Base-by-base conservation (phyloP, 92 coral and sea anemone genomes). In the Epizoanthus stellaris region DNA sequence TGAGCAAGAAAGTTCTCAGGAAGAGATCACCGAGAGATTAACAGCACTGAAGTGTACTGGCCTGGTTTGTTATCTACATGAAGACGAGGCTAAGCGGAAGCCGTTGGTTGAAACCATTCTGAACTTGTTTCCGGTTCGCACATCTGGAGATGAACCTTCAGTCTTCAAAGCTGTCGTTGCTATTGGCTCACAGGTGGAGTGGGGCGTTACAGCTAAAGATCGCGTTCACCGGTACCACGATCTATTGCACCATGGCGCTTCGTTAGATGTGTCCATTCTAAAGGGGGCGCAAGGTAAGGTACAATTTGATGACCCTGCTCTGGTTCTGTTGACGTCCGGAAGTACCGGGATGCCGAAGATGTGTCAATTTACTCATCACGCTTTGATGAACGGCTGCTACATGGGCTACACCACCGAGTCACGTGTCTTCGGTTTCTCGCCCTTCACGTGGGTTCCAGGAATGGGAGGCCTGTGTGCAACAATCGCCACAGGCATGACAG, bases 311-410 rank as follows among this genome's bases (percentile, higher is more conserved):
- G 88, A 85, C 4, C 71, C n/a, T 0, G 80, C 73, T 8, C 21
- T 85, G 14, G 74, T 63, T 15, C 63, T 85, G n/a, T 12, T 85
- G 19, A 85, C 88, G 40, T 73, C 88, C 12, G 88, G 88, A 3
- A 74, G 75, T 58, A 85, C 88, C 5, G 82, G 88, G 15, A 47
- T 61, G 21, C 82, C 88, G 10, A 85, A 85, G 67, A 71, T 67
- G 8, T 52, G 62, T 19, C 88, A 85, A 62, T 75, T 34, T 70
- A 85, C 88, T 1, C 49, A 58, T 20, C 88, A 85, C 23, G 70
- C 88, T 67, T 15, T 73, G 53, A n/a, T 45, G 39, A 75, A 30
- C 70, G 73, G 73, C 0, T 34, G n/a, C n/a, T 19, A n/a, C n/a
- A 36, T 38, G 73, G 42, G 47, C 0, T 6, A 14, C 19, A 14